Evolutionary conservation across 1,140 invertebrate species (phyloP), one percentile per base, ranked within the genome.

Genomic region (Glomeris maerens): DNA sequence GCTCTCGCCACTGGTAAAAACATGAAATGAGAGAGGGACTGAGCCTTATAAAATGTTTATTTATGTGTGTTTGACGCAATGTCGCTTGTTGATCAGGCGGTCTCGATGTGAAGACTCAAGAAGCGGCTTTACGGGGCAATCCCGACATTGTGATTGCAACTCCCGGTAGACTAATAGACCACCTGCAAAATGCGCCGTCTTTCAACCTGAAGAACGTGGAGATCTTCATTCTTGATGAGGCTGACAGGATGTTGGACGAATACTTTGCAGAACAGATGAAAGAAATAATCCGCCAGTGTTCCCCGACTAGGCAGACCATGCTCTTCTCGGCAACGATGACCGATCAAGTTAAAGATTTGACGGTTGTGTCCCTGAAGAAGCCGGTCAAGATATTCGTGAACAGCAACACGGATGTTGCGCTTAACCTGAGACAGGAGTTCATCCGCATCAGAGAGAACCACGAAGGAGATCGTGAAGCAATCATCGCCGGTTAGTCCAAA

Each of bases 301-400:
- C 87, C 2, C 74, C 78, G 36, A 91, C 80, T n/a, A 73, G 92
- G n/a, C 93, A 98, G 68, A 97, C 92, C 0, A 85, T 98, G 74
- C 68, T 98, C 20, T 98, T 98, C 69, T 98, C 94, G 1, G 95
- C 95, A 13, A 98, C 95, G 1, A 97, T 98, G 92, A 96, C 90
- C 2, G 92, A 97, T 44, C 44, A 72, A 68, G 92, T 98, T 0
- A 82, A 90, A 68, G 89, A 95, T 70, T 71, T 98, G 39, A 90
- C 88, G 0, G 75, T 86, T 1, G 81, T 98, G 0, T 95, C 92
- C 0, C 69, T 98, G 2, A 79, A 83, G 40, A 83, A 88, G 54
- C 94, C 95, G 0, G 81, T 96, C 5, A 91, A 86, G 68, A 76
- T 98, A 47, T 72, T 73, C 58, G 83, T 98, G 0, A 90, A 98